These are phyloP conservation scores for Mandrillus leucophaeus DNA, from an alignment of 2,113 vertebrate genomes.

Conservation along the genomic window DNA sequence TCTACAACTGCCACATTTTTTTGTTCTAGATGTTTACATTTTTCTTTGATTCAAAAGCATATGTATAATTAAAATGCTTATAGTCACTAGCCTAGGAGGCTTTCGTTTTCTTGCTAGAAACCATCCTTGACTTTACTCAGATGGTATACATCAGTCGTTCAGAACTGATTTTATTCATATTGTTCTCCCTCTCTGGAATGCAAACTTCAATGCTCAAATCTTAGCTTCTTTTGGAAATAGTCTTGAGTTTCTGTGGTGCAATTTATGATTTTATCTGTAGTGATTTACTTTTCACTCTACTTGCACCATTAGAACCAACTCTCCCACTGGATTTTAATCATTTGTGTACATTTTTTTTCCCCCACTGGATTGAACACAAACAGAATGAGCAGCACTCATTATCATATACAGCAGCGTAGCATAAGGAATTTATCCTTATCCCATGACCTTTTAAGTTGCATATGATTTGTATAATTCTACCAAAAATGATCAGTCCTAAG, in stretches of 20 bases:
- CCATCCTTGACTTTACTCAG: not conserved
- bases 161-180: not conserved
- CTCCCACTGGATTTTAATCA: not conserved
- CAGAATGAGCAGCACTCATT: not conserved
- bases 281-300: not conserved
- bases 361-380: not conserved
- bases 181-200: not conserved
- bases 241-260: not conserved
- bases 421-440: not conserved
- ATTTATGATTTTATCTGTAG: not conserved
- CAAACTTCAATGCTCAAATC: not conserved
- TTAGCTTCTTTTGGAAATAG: not conserved
- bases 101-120: constrained; percentile 10
- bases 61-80: not conserved
- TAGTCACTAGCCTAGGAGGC: not conserved
- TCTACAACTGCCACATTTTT: not conserved
- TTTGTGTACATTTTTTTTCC: not conserved
- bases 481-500: not conserved
- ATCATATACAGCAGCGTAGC: not conserved
- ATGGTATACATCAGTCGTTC: not conserved
- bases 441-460: not conserved
- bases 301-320: not conserved
- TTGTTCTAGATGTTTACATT: not conserved
- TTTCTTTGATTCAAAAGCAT: not conserved
- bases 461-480: not conserved